Base-by-base conservation (phyloP, 1,140 invertebrate species). In the Aphidius ervi region DNA sequence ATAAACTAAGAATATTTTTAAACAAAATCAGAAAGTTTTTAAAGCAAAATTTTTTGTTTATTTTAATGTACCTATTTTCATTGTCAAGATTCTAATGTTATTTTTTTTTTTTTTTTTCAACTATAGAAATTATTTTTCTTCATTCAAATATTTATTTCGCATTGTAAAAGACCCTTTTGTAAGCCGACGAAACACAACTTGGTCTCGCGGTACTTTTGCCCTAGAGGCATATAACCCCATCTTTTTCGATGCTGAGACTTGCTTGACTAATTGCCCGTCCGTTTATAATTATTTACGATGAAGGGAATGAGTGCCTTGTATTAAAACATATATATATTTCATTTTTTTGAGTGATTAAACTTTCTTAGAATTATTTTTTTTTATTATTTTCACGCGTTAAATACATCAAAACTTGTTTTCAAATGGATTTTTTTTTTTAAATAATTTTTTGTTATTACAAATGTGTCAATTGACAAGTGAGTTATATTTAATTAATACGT, bases 211-310 rank as follows among this genome's bases (percentile, higher is more conserved):
- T 31, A 31, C 23, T 31, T 31, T 31, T 47, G 56, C 45, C 46
- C 46, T 8, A 10, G 46, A 40, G 9, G 31, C 37, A 41, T 48
- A 47, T 37, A 52, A 37, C 49, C 37, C 31, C 6, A n/a, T 40
- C 31, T 49, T 16, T 54, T 37, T 7, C 31, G 9, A 20, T 43
- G 9, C 8, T 8, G 41, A 49, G 53, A 61, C 8, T 61, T 46
- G 53, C 46, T 46, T 61, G 59, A 61, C 59, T 56, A 61, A 61
- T 61, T 56, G 20, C 53, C 16, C 20, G 41, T 40, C 10, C 41
- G 39, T 49, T 61, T 48, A 43, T 61, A 61, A 61, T 61, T 61
- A 61, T 61, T 56, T 39, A 50, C 40, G 52, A 31, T 31, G 23
- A 31, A 31, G 23, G 23, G 23, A 31, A 31, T 31, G 23, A 31